A percentile compares a stretch with the other conserved stretches of the same genome.
Conservation (phyloP, 2,797 vertebrate genomes). For the Paedocypris micromegethes region DNA sequence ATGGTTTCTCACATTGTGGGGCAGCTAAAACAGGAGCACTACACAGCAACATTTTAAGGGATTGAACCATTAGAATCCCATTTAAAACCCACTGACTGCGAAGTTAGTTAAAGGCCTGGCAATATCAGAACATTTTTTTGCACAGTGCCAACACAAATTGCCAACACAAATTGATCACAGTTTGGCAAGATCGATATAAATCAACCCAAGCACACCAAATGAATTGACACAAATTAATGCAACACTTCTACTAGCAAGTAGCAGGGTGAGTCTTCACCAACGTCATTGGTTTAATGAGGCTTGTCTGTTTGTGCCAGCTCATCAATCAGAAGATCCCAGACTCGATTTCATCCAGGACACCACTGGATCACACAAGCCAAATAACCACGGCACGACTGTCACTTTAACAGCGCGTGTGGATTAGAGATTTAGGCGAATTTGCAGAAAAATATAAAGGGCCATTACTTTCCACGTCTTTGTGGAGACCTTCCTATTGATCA, state of each 20-base stretch:
- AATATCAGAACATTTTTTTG: no score
- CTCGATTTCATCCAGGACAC: constrained; percentile 65
- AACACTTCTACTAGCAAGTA: not conserved
- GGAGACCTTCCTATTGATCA: constrained; percentile 24
- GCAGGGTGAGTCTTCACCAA: no score
- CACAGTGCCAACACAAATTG: no score
- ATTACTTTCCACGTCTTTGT: constrained; percentile 53
- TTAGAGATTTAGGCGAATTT: constrained; percentile 69
- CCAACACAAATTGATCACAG: no score
- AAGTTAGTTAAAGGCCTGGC: no score
- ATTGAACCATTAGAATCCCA: no score
- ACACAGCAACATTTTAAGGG: no score
- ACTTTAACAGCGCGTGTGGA: constrained; percentile 62
- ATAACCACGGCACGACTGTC: constrained; percentile 61
- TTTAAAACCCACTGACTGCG: no score
- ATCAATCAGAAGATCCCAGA: constrained; percentile 50
- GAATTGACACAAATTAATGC: not conserved
- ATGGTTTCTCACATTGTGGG: no score
- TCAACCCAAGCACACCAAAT: no score
- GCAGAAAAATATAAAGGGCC: constrained; percentile 62
- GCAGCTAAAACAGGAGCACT: no score
- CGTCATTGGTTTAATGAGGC: constrained; percentile 6
- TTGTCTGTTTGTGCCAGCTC: constrained; percentile 48
- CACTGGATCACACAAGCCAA: constrained; percentile 67
- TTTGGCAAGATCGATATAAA: no score